Base-by-base conservation (phyloP, 30 jellyfish, hydroid and myxozoan genomes). In the Cassiopea andromeda region DNA sequence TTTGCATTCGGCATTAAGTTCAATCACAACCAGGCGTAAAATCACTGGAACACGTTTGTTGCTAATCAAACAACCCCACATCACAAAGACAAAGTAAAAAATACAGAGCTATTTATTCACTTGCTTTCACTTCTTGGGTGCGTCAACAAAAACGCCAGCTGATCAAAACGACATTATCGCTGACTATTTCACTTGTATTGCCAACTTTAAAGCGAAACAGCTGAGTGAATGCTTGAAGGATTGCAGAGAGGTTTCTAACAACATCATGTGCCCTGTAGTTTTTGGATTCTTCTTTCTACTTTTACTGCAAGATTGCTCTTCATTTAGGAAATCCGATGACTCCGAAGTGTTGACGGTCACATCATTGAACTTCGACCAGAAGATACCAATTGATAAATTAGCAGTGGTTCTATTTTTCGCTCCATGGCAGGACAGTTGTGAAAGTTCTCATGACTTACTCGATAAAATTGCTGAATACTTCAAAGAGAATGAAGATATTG, bases 361-460 rank as follows among this genome's bases (percentile, higher is more conserved):
- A 8, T 82, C 97, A 13, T 80, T 72, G 60, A 94, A 85, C 77
- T 80, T 89, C 68, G 96, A 90, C 12, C 81, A 81, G 48, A 45
- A 50, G 19, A 82, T 96, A n/a, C 87, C 86, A 7, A 16, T 15
- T 1, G 94, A 96, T 1, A 96, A 91, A 27, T 96, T 91, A 61
- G 89, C 94, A 18, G 69, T 96, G 60, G 96, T 96, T 49, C 49
- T 96, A 60, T 96, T 96, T 75, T 96, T 80, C 80, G 97, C 99
- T 2, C 94, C 97, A 64, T 96, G 99, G 99, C 91, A 87, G 60
- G 94, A 90, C 50, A 81, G 90, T 19, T 96, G 99, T 72, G 83
- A 88, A 64, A 60, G 71, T 8, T 78, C 93, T 46, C 89, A 92
- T 10, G 80, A 83, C 8, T 85, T 85, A 0, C 18, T 96, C 67